Base-by-base conservation (phyloP, 1,140 invertebrate species). In the Mesaphorura yosii region DNA sequence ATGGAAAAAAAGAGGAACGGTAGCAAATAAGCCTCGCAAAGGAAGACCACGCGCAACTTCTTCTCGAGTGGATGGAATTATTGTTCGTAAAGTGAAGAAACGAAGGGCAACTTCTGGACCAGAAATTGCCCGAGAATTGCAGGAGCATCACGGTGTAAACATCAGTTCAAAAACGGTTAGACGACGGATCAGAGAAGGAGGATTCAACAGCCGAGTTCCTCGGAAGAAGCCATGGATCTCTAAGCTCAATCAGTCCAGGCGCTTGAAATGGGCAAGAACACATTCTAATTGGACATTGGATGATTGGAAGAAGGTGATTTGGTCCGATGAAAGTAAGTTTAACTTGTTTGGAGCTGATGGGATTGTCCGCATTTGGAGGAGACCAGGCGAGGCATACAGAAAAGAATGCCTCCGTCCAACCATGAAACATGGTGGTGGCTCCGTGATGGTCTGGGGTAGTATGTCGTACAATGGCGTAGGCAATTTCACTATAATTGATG, bases 321-420 rank as follows among this genome's bases (percentile, higher is more conserved):
- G 51, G 51, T 53, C 41, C n/a, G 51, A 53, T 27, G 51, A 53
- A 34, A 47, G 41, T 25, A 22, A 45, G 15, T 53, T 53, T 47
- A 34, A 17, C 51, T 22, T 53, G 19, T 53, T 53, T 47, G 41
- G 28, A 31, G 15, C 44, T 14, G 34, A 45, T 28, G 44, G 44
- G 4, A 17, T 28, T 12, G 51, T 34, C 15, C 14, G 44, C 31
- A 39, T 53, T 10, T 53, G 51, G 51, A 53, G 44, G 29, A 34
- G 47, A 27, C 19, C 23, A 7, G 26, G 26, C 17, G 26, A 27
- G 12, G 26, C 38, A 28, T 10, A 6, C 19, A 29, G 37, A 5
- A 7, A 10, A 15, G 26, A 48, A 34, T 31, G 20, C 23, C 29
- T 48, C 4, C 26, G 29, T 6, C 46, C 46, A 5, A 31, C 46